Evolutionary conservation across 2,113 vertebrate genomes (phyloP).

Genomic region (Danionella cerebrum): DNA sequence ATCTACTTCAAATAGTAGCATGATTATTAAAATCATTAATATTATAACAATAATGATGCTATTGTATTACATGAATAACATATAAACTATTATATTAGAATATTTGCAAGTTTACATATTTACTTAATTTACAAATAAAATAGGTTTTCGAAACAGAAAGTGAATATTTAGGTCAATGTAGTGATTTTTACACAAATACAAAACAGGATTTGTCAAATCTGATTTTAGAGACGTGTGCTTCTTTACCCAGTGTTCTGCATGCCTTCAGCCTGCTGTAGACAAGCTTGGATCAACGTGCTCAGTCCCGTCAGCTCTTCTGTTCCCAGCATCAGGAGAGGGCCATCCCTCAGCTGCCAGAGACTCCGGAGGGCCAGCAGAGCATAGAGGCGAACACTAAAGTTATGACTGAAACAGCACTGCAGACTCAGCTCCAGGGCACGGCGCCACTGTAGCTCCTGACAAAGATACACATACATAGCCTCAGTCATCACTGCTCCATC

Average conservation of each 20-base stretch:
- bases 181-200: no score
- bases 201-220: no score
- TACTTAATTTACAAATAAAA: no score
- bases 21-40: no score
- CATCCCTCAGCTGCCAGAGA: constrained; percentile 72
- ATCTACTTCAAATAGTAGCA: no score
- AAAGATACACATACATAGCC: not conserved
- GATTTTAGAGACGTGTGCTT: not conserved
- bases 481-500: not conserved
- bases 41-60: no score
- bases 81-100: no score
- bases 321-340: not conserved
- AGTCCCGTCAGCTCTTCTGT: constrained; percentile 63
- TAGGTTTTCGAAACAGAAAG: no score
- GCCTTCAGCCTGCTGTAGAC: constrained; percentile 79
- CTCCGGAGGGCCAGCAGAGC: constrained; percentile 82
- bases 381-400: constrained; percentile 87
- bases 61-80: no score
- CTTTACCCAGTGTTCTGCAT: constrained; percentile 79
- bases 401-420: constrained; percentile 87
- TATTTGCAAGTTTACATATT: no score
- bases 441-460: constrained; percentile 64
- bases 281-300: constrained; percentile 73
- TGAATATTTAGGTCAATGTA: no score
- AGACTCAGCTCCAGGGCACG: constrained; percentile 72